A percentile compares a stretch with the other conserved stretches of the same genome.
Evolutionary conservation across 2,797 vertebrate species (phyloP).

Genomic region (Argya squamiceps): DNA sequence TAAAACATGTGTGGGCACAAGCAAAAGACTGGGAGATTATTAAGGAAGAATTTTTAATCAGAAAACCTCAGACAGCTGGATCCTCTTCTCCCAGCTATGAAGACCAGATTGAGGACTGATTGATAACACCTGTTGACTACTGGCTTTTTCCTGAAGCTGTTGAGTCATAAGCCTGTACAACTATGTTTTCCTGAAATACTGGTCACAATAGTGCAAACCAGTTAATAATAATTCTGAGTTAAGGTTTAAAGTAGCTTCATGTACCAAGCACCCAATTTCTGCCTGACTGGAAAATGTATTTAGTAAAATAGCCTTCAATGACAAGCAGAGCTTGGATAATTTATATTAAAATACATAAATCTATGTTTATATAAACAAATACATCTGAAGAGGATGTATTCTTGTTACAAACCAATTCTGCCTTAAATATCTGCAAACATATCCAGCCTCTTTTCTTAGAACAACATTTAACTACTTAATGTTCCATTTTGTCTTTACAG

Average conservation of each 20-base stretch:
- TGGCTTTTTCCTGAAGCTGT: slow-evolving; percentile 21
- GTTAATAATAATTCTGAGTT: not conserved
- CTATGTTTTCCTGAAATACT: not conserved
- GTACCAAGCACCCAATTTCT: not conserved
- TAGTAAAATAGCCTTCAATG: not conserved
- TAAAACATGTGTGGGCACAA: slow-evolving; percentile 46
- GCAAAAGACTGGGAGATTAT: slow-evolving; percentile 53
- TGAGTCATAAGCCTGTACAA: not conserved
- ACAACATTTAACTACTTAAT: not conserved
- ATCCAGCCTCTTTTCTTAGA: not conserved
- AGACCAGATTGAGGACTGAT: slow-evolving; percentile 46
- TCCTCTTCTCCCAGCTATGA: slow-evolving; percentile 37
- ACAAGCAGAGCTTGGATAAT: not conserved
- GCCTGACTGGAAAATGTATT: not conserved
- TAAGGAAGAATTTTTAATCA: slow-evolving; percentile 71
- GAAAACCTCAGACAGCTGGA: slow-evolving; percentile 59
- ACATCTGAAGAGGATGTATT: not conserved
- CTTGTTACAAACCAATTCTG: not conserved
- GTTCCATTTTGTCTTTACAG: not conserved
- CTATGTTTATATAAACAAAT: not conserved
- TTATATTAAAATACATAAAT: not conserved
- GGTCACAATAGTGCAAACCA: not conserved
- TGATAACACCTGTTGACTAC: slow-evolving; percentile 63
- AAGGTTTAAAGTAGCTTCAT: not conserved
- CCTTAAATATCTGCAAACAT: not conserved